Percentiles rank a stretch among this genome's conserved stretches.
Evolutionary conservation across 1,140 invertebrate genomes (phyloP).

Genomic region (Araneus ventricosus): DNA sequence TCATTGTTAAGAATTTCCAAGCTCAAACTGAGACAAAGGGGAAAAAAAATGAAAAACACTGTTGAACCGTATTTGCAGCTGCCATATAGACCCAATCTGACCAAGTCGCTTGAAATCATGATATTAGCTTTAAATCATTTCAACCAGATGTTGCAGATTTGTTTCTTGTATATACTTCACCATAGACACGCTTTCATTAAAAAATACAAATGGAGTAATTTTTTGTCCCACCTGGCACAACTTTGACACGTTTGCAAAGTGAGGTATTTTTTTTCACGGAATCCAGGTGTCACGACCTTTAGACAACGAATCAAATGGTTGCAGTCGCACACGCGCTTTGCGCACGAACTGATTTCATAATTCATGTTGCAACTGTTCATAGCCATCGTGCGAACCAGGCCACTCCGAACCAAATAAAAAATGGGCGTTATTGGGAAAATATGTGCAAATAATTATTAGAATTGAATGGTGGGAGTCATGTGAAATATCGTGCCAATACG

Average conservation of each 20-base stretch:
- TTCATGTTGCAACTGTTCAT: slow-evolving; percentile 28
- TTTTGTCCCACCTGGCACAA: slow-evolving; percentile 49
- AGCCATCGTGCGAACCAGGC: background rate
- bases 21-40: too few species aligned
- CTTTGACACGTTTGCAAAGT: slow-evolving; percentile 32
- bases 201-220: background rate
- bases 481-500: slow-evolving; percentile 27
- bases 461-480: slow-evolving; percentile 5
- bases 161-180: background rate
- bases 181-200: background rate
- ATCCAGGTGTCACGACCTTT: slow-evolving; percentile 63
- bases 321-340: slow-evolving; percentile 38
- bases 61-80: background rate
- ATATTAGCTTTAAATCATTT: background rate
- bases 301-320: slow-evolving; percentile 50
- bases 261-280: background rate
- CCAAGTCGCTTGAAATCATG: too few species aligned
- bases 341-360: slow-evolving; percentile 57
- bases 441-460: slow-evolving; percentile 52
- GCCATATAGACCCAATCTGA: background rate
- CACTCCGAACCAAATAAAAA: background rate
- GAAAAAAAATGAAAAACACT: too few species aligned
- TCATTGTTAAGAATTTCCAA: too few species aligned
- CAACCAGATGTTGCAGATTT: background rate
- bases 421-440: background rate